Conservation (phyloP, 2,888 invertebrate genomes). For the Hirtodrosophila histrioides region DNA sequence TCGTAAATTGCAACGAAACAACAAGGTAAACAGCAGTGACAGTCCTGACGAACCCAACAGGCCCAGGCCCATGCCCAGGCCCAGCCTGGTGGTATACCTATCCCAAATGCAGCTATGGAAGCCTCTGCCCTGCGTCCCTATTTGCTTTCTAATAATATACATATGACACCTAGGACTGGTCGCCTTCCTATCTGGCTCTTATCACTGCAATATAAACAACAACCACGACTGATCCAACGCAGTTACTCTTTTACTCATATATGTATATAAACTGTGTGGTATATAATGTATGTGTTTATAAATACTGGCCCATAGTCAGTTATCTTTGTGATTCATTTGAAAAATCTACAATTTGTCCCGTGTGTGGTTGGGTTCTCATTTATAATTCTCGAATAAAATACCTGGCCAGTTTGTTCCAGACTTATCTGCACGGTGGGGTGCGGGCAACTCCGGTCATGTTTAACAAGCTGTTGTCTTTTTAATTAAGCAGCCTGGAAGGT, state of each 20-base stretch:
- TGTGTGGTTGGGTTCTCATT: constrained; percentile 29
- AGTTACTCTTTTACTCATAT: constrained; percentile 35
- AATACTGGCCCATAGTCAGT: constrained; percentile 34
- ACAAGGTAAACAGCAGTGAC: constrained; percentile 67
- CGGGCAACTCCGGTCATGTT: constrained; percentile 55
- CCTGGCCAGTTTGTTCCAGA: constrained; percentile 31
- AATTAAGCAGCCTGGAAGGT: constrained; percentile 76
- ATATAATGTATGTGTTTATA: constrained; percentile 1
- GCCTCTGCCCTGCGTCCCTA: constrained; percentile 36
- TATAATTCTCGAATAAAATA: constrained; percentile 45
- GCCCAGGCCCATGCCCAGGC: constrained; percentile 13
- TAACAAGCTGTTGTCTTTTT: constrained; percentile 80
- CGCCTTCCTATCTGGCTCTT: constrained; percentile 50
- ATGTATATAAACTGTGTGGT: background rate
- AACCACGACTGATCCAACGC: constrained; percentile 59
- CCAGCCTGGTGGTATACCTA: constrained; percentile 32
- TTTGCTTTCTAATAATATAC: constrained; percentile 49
- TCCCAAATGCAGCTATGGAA: constrained; percentile 35
- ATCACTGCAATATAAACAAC: constrained; percentile 62
- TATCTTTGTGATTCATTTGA: constrained; percentile 72
- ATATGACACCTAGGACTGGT: constrained; percentile 48
- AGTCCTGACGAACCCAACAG: constrained; percentile 41
- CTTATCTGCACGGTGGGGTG: constrained; percentile 47
- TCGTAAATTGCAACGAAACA: constrained; percentile 78
- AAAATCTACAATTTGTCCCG: constrained; percentile 46